Evolutionary conservation across 2,113 vertebrate species (phyloP), one percentile per base, ranked within the genome.

Genomic region (Strix uralensis): DNA sequence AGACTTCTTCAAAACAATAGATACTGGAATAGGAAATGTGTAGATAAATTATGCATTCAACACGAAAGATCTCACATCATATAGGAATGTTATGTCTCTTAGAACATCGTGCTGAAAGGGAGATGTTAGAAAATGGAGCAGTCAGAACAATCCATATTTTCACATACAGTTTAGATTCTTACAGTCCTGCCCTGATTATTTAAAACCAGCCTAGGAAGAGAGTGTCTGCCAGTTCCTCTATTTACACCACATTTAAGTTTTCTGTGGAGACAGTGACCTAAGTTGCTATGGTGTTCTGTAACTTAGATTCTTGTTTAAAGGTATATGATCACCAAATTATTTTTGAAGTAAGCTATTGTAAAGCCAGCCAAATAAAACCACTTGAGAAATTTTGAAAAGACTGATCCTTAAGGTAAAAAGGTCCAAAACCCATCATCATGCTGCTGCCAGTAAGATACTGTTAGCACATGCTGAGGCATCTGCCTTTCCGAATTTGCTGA

Each of bases 11-110:
- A 75, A 82, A 92, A 94, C 81, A 96, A 90, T 84, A 92, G 89
- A 69, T 85, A 75, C 70, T 82, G 70, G 94, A 91, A 86, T 92
- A 72, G 49, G 61, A 86, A 94, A 58, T 65, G n/a, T 9, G 13
- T 90, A 82, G 89, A 97, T 97, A 95, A 97, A 94, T 95, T 95
- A 95, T 96, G 89, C 91, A 97, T 95, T 97, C 92, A 80, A 69
- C 73, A 57, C 0, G 1, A 73, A 92, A 94, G 49, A 85, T 95
- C 62, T 94, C 92, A 73, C 69, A 96, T 94, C 61, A 85, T 91
- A 92, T 89, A 81, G 54, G 70, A 87, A 62, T 65, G 49, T 85
- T 94, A 93, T 81, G 73, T 93, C 44, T 89, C 86, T 88, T 92
- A 75, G 57, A 95, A 93, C 22, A 69, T 26, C 4, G 2, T 82